Evolutionary conservation across 53 echinoderm and acorn worm genomes (phyloP).

Genomic region (Pentamera pediparva): DNA sequence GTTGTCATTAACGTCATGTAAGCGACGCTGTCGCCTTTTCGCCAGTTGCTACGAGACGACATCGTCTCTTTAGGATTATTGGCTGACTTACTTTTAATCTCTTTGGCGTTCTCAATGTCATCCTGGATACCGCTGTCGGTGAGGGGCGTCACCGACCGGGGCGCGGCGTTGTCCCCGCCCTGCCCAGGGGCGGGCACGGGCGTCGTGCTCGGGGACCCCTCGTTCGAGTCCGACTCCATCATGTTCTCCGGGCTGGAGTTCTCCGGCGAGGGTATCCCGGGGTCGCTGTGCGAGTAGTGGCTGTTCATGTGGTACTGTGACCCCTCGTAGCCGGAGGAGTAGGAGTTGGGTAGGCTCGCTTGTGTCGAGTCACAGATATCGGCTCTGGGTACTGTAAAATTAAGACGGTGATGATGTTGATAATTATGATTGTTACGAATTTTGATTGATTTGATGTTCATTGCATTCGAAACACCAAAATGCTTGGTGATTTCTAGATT

Average conservation of each 20-base stretch:
- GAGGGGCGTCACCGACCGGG: slow-evolving; percentile 1
- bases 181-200: slow-evolving; percentile 24
- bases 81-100: slow-evolving; percentile 30
- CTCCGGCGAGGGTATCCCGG: slow-evolving; percentile 30
- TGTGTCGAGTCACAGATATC: slow-evolving; percentile 23
- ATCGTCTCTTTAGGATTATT: no score
- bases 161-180: not conserved
- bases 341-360: slow-evolving; percentile 11
- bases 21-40: no score
- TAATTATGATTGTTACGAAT: no score
- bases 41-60: no score
- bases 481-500: no score
- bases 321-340: slow-evolving; percentile 20
- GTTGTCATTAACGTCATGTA: not conserved
- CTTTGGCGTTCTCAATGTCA: slow-evolving; percentile 24
- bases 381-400: slow-evolving; percentile 12
- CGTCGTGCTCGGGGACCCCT: slow-evolving; percentile 18
- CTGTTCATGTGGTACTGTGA: slow-evolving; percentile 44
- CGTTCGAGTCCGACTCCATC: slow-evolving; percentile 30
- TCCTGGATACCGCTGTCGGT: slow-evolving; percentile 13
- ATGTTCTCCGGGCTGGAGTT: slow-evolving; percentile 32
- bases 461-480: no score
- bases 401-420: no score
- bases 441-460: no score
- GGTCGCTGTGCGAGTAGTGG: slow-evolving; percentile 26